Conservation (phyloP, 30 jellyfish, hydroid and myxozoan genomes). For the Turritopsis dohrnii region DNA sequence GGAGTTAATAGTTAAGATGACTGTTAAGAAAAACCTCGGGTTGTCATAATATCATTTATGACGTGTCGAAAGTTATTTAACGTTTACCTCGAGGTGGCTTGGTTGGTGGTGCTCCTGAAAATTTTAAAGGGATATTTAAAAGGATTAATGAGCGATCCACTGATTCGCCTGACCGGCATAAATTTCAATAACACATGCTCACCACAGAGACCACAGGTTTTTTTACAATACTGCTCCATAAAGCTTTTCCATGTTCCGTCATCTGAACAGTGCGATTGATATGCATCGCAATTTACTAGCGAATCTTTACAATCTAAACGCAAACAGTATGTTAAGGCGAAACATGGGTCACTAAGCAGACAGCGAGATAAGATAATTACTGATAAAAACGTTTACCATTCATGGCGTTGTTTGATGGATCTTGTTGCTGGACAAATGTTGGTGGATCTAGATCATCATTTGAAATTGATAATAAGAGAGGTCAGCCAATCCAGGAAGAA, state of each 20-base stretch:
- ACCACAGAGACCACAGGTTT: slow-evolving; percentile 23
- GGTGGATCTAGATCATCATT: not conserved
- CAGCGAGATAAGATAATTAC: too few species aligned
- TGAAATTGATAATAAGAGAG: not conserved
- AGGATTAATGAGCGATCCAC: not conserved
- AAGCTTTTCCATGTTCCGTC: not conserved
- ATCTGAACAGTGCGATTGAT: not conserved
- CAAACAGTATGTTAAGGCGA: too few species aligned
- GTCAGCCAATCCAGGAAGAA: not conserved
- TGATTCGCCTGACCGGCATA: not conserved
- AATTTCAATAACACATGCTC: not conserved
- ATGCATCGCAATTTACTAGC: slow-evolving; percentile 13
- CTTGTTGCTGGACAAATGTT: not conserved
- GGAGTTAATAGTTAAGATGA: too few species aligned
- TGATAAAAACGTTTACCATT: too few species aligned
- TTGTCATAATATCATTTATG: not conserved
- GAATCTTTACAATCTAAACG: slow-evolving; percentile 9
- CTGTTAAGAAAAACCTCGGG: not conserved
- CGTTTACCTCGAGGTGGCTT: not conserved
- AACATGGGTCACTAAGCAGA: too few species aligned
- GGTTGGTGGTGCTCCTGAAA: not conserved
- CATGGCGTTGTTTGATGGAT: too few species aligned
- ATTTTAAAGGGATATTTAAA: not conserved
- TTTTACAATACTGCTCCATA: not conserved
- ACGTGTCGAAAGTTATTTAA: not conserved